Evolutionary conservation across 2,113 vertebrate genomes (phyloP), one percentile per base, ranked within the genome.

Genomic region (Chloroceryle aenea): DNA sequence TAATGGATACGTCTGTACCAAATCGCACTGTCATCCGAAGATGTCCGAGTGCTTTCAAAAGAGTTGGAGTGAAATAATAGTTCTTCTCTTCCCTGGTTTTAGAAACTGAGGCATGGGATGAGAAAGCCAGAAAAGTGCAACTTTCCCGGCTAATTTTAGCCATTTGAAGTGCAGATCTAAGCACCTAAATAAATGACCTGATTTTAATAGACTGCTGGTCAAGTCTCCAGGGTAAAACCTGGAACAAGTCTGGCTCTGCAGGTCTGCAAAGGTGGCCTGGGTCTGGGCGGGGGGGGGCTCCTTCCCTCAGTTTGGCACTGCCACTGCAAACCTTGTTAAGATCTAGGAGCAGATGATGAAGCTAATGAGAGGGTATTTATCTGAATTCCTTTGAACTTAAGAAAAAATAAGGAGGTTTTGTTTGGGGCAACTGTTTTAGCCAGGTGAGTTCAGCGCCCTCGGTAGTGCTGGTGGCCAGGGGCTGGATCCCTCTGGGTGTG

Each of bases 21-120:
- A 96, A 92, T 84, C 69, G 29, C 1, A 2, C 93, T 92, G 88
- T 94, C 96, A 96, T 61, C 93, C 7, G 3, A 81, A 94, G 92
- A 94, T 94, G 86, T 95, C 80, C 64, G 52, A 95, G 88, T 87
- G 83, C 95, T 93, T 95, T 92, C 7, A 5, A 84, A 92, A 95
- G 83, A 15, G 19, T 93, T 93, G 95, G 92, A 55, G 61, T 94
- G 93, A 81, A 94, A 81, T 90, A 94, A 94, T 95, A 95, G 83
- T 93, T 94, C 95, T 93, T 92, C 72, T 73, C 61, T 88, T 92
- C 30, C 76, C 90, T 94, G 83, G 69, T 96, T 96, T 95, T 96
- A 96, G 93, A 96, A 97, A 93, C 92, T 89, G 92, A 96, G 88
- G 86, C 96, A 78, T 64, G 80, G 93, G 90, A 92, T 92, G 90